phyloP scores from a whole-genome alignment of 1,140 invertebrate genomes.

The Eriocheir sinensis region DNA sequence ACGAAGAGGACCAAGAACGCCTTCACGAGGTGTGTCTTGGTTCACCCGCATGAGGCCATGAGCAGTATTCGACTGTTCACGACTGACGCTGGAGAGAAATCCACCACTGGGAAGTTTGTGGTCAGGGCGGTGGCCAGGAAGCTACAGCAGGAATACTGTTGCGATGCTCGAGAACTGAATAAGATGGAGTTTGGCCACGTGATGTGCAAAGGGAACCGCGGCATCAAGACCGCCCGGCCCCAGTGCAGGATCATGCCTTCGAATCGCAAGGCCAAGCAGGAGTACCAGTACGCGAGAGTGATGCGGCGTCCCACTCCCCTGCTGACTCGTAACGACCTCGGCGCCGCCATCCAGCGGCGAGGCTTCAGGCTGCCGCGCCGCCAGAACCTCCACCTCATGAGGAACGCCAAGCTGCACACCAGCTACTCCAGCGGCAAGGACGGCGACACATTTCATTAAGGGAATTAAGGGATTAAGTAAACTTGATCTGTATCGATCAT shows the following conservation, averaged over 20 bases:
- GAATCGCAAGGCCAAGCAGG: not conserved
- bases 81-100: not conserved
- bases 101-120: not conserved
- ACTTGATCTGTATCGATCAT: too few species aligned
- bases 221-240: not conserved
- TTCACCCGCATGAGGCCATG: not conserved
- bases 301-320: not conserved
- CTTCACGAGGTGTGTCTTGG: not conserved
- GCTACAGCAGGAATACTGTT: not conserved
- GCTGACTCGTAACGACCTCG: not conserved
- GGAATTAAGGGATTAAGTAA: too few species aligned
- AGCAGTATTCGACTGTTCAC: not conserved
- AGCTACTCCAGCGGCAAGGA: not conserved
- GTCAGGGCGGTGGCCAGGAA: not conserved
- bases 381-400: not conserved
- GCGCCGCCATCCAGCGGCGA: not conserved
- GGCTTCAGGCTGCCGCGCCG: not conserved
- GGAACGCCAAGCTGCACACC: not conserved
- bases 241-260: not conserved
- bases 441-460: too few species aligned
- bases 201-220: not conserved
- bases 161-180: not conserved
- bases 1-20: not conserved
- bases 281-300: not conserved
- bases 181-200: not conserved